These are phyloP conservation scores for Mus pahari DNA, from an alignment of 2,113 vertebrate species.

Conservation along the genomic window DNA sequence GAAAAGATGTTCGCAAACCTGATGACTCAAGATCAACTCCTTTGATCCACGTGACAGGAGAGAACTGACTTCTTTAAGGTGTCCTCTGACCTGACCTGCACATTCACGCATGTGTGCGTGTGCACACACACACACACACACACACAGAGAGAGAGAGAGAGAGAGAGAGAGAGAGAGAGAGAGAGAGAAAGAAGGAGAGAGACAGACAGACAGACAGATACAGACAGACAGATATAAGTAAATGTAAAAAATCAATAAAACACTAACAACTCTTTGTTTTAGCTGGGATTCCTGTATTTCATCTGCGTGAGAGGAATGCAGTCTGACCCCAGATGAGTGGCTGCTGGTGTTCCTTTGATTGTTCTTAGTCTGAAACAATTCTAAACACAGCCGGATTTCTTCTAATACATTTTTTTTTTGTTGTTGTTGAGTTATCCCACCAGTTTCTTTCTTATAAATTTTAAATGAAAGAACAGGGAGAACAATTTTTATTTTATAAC, in stretches of 20 bases:
- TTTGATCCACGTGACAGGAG: neutral
- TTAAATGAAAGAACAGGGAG: neutral
- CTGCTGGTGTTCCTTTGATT: neutral
- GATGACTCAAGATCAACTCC: neutral
- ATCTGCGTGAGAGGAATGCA: neutral
- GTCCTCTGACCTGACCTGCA: neutral
- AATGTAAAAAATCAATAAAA: too few species aligned
- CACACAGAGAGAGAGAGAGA: neutral
- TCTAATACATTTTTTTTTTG: neutral
- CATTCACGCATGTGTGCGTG: neutral
- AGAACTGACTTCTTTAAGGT: neutral
- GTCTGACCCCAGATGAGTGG: neutral
- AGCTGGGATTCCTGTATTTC: neutral
- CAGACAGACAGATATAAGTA: neutral
- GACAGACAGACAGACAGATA: too few species aligned
- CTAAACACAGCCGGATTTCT: neutral
- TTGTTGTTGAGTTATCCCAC: neutral
- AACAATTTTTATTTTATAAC: neutral
- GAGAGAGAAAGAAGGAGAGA: too few species aligned
- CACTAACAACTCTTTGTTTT: neutral
- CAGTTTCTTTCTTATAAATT: slow-evolving; percentile 23
- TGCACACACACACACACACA: neutral
- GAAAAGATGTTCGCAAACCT: neutral
- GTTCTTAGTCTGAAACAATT: slow-evolving; percentile 10
- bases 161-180: too few species aligned